Conservation (phyloP, 2,888 invertebrate species). For the Globia sparganii region DNA sequence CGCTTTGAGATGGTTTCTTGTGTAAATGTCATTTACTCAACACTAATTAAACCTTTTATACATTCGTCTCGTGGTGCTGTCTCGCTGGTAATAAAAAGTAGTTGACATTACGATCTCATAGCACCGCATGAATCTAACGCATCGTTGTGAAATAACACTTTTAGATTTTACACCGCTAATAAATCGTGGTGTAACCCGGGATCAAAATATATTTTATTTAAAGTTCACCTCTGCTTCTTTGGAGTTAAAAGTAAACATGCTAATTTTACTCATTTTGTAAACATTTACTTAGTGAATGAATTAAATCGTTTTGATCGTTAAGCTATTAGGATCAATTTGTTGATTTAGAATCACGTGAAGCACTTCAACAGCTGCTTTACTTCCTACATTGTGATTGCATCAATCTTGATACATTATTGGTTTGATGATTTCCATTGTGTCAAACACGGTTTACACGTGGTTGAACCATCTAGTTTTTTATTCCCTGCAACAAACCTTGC, state of each 20-base stretch:
- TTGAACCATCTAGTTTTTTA: background rate
- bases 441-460: background rate
- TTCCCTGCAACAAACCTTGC: conserved; percentile 29
- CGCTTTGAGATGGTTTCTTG: conserved; percentile 50
- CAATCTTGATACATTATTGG: background rate
- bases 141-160: conserved; percentile 71
- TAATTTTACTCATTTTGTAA: conserved; percentile 67
- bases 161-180: conserved; percentile 70
- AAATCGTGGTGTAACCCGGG: conserved; percentile 70
- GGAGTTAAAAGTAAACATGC: conserved; percentile 67
- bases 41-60: conserved; percentile 63
- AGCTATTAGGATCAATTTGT: conserved; percentile 49
- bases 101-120: conserved; percentile 65
- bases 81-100: conserved; percentile 67
- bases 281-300: conserved; percentile 53
- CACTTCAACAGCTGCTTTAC: conserved; percentile 8
- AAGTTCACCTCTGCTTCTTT: conserved; percentile 70
- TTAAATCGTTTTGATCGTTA: conserved; percentile 65
- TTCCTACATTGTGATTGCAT: background rate
- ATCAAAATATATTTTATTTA: conserved; percentile 78
- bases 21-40: conserved; percentile 46
- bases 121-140: conserved; percentile 62
- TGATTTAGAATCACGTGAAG: background rate
- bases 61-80: conserved; percentile 43
- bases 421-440: background rate